Evolutionary conservation across 2,888 invertebrate species (phyloP).

Genomic region (Eumerus sabulonum): DNA sequence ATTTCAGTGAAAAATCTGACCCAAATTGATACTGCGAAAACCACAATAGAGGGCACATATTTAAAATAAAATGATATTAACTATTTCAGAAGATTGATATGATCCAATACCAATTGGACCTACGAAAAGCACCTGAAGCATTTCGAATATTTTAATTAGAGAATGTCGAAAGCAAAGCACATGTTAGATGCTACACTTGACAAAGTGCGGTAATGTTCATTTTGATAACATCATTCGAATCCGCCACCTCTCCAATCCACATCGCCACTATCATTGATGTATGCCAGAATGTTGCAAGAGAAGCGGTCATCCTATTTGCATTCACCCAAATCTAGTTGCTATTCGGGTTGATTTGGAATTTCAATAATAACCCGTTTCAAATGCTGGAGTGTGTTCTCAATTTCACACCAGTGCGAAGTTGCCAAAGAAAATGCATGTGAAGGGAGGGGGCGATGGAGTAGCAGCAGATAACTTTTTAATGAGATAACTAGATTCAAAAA

Average conservation of each 20-base stretch:
- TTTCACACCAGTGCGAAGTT: conserved; percentile 51
- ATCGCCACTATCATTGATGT: conserved; percentile 39
- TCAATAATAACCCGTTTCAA: conserved; percentile 50
- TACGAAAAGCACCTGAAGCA: conserved; percentile 8
- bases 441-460: conserved; percentile 47
- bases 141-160: conserved; percentile 51
- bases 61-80: too few relatives aligned
- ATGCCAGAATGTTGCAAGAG: conserved; percentile 12
- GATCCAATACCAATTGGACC: too few relatives aligned
- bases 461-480: conserved; percentile 76
- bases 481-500: conserved; percentile 73
- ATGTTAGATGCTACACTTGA: conserved; percentile 43
- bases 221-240: conserved; percentile 58
- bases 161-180: conserved; percentile 10
- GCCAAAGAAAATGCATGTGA: conserved; percentile 24
- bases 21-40: too few relatives aligned
- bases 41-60: too few relatives aligned
- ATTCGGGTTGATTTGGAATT: conserved; percentile 50
- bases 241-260: conserved; percentile 27
- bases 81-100: too few relatives aligned
- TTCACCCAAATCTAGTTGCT: conserved; percentile 8
- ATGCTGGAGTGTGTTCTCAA: conserved; percentile 35
- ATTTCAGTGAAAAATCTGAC: too few relatives aligned
- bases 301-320: conserved; percentile 29
- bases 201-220: conserved; percentile 55